Percentiles rank a stretch among this genome's conserved stretches.
Conservation (phyloP, 1,140 invertebrate genomes). For the Drosophila guanche region DNA sequence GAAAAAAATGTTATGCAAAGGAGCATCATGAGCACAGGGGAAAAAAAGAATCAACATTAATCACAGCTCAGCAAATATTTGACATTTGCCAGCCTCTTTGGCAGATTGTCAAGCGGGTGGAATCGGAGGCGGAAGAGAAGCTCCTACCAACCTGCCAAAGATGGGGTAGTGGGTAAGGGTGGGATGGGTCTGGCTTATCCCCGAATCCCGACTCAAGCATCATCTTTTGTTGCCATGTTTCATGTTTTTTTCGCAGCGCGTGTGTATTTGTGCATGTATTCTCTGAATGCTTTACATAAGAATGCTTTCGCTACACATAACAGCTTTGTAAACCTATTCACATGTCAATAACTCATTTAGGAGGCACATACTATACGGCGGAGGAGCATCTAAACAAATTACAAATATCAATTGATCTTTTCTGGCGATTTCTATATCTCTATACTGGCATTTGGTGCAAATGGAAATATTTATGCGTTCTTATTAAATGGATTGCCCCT, state of each 20-base stretch:
- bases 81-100: constrained; percentile 66
- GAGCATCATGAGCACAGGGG: constrained; percentile 19
- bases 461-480: constrained; percentile 32
- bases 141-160: not conserved
- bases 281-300: constrained; percentile 7
- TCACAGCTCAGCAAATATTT: constrained; percentile 81
- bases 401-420: constrained; percentile 31
- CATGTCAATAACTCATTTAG: constrained; percentile 68
- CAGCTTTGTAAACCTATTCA: constrained; percentile 56
- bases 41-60: constrained; percentile 77
- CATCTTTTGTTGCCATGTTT: constrained; percentile 24
- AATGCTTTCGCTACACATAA: constrained; percentile 38
- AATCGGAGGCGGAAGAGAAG: not conserved
- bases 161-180: not conserved
- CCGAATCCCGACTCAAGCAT: constrained; percentile 20
- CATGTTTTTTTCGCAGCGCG: constrained; percentile 1
- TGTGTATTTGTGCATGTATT: constrained; percentile 4
- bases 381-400: constrained; percentile 17
- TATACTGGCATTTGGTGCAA: not conserved
- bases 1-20: constrained; percentile 48
- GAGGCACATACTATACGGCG: constrained; percentile 14
- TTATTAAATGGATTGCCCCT: constrained; percentile 14
- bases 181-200: constrained; percentile 43
- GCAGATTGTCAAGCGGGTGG: constrained; percentile 20
- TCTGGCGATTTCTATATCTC: constrained; percentile 16